phyloP scores from a whole-genome alignment of 1,140 invertebrate species.

The Oncopodura yosiiana region DNA sequence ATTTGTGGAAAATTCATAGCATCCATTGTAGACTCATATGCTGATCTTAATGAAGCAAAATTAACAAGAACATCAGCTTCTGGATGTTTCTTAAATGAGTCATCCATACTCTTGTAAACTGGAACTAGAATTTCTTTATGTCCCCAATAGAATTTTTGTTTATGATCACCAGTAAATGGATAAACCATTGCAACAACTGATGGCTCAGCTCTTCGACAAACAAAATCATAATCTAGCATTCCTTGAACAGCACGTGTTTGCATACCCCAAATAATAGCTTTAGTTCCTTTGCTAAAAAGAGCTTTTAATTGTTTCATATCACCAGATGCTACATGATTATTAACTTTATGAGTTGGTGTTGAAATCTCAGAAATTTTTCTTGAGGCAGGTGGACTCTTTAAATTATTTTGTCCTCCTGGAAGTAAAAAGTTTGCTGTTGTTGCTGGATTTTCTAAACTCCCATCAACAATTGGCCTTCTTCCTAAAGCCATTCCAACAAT shows the following conservation, averaged over 20 bases:
- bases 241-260: conserved; percentile 67
- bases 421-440: conserved; percentile 88
- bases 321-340: conserved; percentile 4
- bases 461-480: conserved; percentile 71
- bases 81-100: conserved; percentile 89
- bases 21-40: conserved; percentile 94
- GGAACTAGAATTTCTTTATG: conserved; percentile 93
- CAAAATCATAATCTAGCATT: conserved; percentile 99
- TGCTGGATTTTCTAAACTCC: conserved; percentile 52
- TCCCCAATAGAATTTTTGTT: conserved; percentile 99
- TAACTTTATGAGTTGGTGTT: conserved; percentile 3
- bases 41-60: conserved; percentile 94
- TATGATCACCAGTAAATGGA: conserved; percentile 97
- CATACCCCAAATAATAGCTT: conserved; percentile 98
- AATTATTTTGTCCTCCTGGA: conserved; percentile 58
- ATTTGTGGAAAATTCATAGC: conserved; percentile 81
- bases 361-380: conserved; percentile 23
- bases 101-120: conserved; percentile 95
- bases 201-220: conserved; percentile 78
- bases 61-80: conserved; percentile 96
- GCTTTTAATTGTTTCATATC: conserved; percentile 36
- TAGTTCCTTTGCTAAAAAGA: conserved; percentile 74
- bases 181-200: conserved; percentile 94
- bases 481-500: conserved; percentile 96
- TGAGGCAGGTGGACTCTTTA: conserved; percentile 33